phyloP scores from a whole-genome alignment of 2,113 vertebrate species.

The Microtus montanus region DNA sequence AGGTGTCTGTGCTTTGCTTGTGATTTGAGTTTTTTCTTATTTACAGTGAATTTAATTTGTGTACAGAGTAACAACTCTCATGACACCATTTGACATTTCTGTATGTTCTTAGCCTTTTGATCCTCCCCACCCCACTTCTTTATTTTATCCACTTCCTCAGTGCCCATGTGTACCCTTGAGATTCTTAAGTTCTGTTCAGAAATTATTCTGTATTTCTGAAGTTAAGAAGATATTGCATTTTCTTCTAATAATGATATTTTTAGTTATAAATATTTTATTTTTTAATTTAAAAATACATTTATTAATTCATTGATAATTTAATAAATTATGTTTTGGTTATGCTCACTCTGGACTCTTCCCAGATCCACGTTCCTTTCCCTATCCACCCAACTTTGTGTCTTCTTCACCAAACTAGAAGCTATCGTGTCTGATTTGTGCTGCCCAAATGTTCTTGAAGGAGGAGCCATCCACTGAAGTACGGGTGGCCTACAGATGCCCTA shows the following conservation, averaged over 20 bases:
- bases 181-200: not conserved
- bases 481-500: not conserved
- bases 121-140: not conserved
- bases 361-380: not conserved
- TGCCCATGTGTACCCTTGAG: not conserved
- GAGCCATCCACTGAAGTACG: not conserved
- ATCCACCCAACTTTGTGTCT: not conserved
- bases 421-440: not conserved
- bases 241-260: not conserved
- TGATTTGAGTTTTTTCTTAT: not conserved
- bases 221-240: not conserved
- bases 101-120: not conserved
- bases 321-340: not conserved
- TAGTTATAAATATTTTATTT: constrained; percentile 6
- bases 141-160: no score
- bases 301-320: not conserved
- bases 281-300: not conserved
- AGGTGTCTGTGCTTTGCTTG: not conserved
- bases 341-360: not conserved
- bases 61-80: not conserved
- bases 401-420: not conserved
- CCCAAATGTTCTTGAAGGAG: no score
- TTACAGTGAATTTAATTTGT: not conserved
- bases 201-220: not conserved
- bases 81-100: not conserved